Conservation (phyloP, 2,888 invertebrate species). For the Megamerina dolium region DNA sequence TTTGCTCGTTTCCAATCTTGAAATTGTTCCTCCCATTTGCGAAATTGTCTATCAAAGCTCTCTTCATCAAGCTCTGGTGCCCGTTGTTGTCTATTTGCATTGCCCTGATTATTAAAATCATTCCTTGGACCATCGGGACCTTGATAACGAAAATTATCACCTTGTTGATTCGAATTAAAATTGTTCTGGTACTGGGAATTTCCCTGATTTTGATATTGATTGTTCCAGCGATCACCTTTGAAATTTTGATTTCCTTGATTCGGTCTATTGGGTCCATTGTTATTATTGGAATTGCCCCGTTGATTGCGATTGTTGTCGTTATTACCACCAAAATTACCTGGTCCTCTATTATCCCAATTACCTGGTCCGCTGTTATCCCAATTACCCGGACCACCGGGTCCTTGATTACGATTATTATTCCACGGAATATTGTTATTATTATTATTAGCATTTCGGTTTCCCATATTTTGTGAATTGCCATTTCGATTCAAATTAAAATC, state of each 20-base stretch:
- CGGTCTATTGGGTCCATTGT: constrained; percentile 2
- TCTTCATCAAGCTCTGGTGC: constrained; percentile 63
- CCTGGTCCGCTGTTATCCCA: background rate
- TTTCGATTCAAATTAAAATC: background rate
- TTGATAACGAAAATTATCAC: background rate
- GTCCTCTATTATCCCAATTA: background rate
- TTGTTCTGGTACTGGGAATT: background rate
- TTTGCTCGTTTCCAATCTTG: constrained; percentile 88
- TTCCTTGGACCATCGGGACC: constrained; percentile 1
- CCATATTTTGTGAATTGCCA: background rate
- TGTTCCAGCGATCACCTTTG: background rate
- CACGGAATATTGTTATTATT: background rate
- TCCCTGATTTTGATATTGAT: background rate
- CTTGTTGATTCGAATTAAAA: background rate
- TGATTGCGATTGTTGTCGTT: background rate
- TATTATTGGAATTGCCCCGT: background rate
- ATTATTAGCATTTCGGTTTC: background rate
- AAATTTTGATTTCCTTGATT: constrained; percentile 4
- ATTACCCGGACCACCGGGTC: background rate
- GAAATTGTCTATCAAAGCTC: constrained; percentile 82
- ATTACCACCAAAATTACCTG: background rate
- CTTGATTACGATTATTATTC: background rate
- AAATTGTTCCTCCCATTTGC: constrained; percentile 88
- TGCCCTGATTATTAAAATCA: background rate
- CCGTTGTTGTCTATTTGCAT: constrained; percentile 54